Evolutionary conservation across 2,888 invertebrate species (phyloP).

Genomic region (Drosophila borealis): DNA sequence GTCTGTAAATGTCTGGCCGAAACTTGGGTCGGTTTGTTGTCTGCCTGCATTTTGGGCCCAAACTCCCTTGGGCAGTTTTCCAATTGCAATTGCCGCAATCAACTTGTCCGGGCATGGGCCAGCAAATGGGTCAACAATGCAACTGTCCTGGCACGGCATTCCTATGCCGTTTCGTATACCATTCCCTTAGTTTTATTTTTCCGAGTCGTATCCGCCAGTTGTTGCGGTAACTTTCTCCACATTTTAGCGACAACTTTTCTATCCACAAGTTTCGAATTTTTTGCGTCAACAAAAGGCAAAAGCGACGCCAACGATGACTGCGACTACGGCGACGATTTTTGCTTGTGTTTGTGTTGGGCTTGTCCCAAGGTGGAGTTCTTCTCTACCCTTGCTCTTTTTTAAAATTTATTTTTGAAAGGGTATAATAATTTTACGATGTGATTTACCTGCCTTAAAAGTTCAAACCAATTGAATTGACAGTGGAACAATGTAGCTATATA

Average conservation of each 20-base stretch:
- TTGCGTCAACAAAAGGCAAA: constrained; percentile 77
- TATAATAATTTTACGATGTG: constrained; percentile 28
- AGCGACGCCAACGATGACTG: constrained; percentile 56
- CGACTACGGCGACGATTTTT: constrained; percentile 46
- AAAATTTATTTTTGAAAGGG: constrained; percentile 13
- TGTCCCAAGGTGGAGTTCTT: constrained; percentile 62
- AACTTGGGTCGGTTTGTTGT: constrained; percentile 23
- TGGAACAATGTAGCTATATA: background rate
- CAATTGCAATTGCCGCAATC: constrained; percentile 78
- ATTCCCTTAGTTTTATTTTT: constrained; percentile 8
- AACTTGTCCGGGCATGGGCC: constrained; percentile 68
- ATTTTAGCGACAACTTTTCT: constrained; percentile 78
- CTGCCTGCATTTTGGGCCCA: constrained; percentile 38
- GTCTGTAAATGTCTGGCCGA: constrained; percentile 17
- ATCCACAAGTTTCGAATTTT: constrained; percentile 76
- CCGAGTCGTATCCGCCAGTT: constrained; percentile 44
- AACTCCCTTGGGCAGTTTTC: constrained; percentile 73
- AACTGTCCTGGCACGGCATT: constrained; percentile 49
- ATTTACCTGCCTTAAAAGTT: constrained; percentile 28
- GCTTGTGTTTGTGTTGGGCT: constrained; percentile 74
- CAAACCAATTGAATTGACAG: constrained; percentile 19
- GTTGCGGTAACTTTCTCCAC: constrained; percentile 78
- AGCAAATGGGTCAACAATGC: constrained; percentile 75
- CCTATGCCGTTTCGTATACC: constrained; percentile 13
- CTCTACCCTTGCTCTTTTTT: constrained; percentile 5